A percentile compares a stretch with the other conserved stretches of the same genome.
Evolutionary conservation across 2,113 vertebrate species (phyloP).

Genomic region (Erinaceus europaeus): DNA sequence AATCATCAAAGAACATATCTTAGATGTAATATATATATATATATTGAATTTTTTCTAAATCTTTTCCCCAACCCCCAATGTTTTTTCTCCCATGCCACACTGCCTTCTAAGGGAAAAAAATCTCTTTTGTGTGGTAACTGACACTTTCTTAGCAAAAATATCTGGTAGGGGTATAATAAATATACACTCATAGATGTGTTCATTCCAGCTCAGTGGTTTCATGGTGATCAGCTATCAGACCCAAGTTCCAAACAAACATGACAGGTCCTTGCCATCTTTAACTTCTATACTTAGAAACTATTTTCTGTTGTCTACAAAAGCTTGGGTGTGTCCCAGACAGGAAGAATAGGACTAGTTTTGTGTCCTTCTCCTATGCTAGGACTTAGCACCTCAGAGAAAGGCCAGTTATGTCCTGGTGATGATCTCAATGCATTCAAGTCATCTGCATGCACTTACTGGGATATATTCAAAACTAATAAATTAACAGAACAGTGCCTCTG

Average conservation of each 20-base stretch:
- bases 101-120: neutral
- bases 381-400: neutral
- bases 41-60: neutral
- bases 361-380: neutral
- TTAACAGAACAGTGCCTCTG: neutral
- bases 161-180: neutral
- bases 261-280: neutral
- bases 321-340: no score
- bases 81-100: neutral
- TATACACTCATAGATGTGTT: neutral
- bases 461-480: neutral
- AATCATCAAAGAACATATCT: neutral
- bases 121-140: neutral
- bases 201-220: neutral
- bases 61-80: neutral
- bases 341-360: neutral
- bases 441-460: neutral
- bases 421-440: neutral
- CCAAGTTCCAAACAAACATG: neutral
- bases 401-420: fast-evolving
- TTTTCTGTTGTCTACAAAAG: neutral
- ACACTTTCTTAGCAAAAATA: neutral
- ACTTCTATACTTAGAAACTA: neutral
- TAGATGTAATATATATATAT: neutral
- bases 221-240: neutral